Conservation (phyloP, 2,888 invertebrate species). For the Lasioglossum villosulum region DNA sequence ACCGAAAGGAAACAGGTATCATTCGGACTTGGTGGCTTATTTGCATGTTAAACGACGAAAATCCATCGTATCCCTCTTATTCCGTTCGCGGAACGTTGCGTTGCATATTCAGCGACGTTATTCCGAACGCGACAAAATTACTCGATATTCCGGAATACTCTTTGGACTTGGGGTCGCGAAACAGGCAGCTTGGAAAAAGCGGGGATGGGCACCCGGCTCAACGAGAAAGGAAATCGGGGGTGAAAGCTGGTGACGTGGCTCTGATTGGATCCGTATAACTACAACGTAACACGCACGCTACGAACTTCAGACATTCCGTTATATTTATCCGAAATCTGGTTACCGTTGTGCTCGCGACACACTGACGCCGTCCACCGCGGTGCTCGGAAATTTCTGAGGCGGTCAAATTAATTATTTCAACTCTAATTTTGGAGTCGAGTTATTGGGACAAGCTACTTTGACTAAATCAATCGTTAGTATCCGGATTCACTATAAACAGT, state of each 20-base stretch:
- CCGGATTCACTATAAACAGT: too few species aligned
- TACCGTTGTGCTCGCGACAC: neutral
- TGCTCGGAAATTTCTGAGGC: neutral
- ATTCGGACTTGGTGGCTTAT: constrained; percentile 28
- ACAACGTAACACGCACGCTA: constrained; percentile 32
- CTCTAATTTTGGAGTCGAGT: neutral
- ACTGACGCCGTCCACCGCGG: neutral
- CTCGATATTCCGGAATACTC: constrained; percentile 56
- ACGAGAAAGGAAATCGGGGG: constrained; percentile 13
- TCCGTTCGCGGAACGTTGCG: constrained; percentile 35
- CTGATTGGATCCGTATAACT: constrained; percentile 68
- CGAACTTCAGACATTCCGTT: constrained; percentile 14
- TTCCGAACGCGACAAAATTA: constrained; percentile 64
- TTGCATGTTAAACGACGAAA: constrained; percentile 57
- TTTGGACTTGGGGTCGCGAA: constrained; percentile 56
- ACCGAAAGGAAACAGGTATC: constrained; percentile 4
- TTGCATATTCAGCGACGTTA: constrained; percentile 60
- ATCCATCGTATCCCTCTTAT: constrained; percentile 37
- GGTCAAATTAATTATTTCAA: neutral
- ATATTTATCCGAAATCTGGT: constrained; percentile 13
- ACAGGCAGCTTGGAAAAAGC: constrained; percentile 47
- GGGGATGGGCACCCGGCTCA: neutral
- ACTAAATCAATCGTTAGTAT: neutral
- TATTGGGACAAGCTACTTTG: neutral
- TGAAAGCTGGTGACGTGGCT: constrained; percentile 34